Conservation (phyloP, 2,113 vertebrate species). For the Patagioenas fasciata region DNA sequence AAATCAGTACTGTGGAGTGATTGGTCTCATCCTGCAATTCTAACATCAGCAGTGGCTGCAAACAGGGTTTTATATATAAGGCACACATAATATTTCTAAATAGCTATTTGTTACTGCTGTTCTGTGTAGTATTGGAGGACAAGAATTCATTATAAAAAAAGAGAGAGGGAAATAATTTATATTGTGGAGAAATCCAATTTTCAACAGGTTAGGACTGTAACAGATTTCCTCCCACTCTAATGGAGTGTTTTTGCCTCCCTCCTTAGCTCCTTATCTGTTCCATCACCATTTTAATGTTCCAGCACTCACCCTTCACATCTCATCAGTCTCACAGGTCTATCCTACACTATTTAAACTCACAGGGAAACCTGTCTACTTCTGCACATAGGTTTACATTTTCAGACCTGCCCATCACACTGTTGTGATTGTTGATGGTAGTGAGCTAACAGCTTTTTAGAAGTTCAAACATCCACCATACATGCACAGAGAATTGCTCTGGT, state of each 20-base stretch:
- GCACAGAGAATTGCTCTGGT: neutral
- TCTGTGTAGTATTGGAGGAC: neutral
- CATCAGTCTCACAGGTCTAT: neutral
- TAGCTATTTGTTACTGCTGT: neutral
- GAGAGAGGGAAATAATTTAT: neutral
- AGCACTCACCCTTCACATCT: neutral
- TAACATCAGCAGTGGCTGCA: fast-evolving
- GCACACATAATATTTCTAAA: neutral
- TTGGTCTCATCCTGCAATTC: neutral
- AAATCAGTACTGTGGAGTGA: neutral
- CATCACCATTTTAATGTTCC: neutral
- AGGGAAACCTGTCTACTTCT: neutral
- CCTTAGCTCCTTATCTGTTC: neutral
- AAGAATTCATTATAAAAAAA: neutral
- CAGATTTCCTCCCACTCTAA: fast-evolving
- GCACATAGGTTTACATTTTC: neutral
- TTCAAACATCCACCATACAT: neutral
- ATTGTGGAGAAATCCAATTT: neutral
- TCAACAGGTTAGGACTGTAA: neutral
- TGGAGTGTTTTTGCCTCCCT: fast-evolving
- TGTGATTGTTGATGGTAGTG: neutral
- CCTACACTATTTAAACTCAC: neutral
- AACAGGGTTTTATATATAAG: neutral
- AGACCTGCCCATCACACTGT: neutral
- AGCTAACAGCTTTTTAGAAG: neutral